Evolutionary conservation across 2,797 vertebrate species (phyloP).

Genomic region (Pseudocheirus occidentalis): DNA sequence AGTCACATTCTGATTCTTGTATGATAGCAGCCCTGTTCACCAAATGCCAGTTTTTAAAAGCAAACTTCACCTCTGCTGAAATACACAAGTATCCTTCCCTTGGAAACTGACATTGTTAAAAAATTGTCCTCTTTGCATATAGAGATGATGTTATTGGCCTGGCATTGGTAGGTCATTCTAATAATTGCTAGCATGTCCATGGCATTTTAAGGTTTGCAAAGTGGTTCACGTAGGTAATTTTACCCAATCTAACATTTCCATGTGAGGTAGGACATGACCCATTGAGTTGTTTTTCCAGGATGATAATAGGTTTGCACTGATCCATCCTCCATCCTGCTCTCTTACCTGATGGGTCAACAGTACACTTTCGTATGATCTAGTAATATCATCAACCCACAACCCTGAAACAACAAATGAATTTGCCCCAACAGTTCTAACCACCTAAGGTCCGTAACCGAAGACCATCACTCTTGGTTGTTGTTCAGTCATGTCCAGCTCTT

Average conservation of each 20-base stretch:
- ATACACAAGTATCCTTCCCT: not conserved
- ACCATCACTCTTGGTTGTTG: no score
- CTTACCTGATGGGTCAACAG: not conserved
- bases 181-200: not conserved
- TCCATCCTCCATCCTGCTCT: not conserved
- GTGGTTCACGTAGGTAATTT: not conserved
- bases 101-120: not conserved
- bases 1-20: not conserved
- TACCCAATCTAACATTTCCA: not conserved
- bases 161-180: not conserved
- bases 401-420: not conserved
- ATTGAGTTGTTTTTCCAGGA: not conserved
- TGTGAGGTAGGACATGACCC: not conserved
- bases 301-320: not conserved
- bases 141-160: not conserved
- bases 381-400: not conserved
- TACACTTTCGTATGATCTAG: not conserved
- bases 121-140: not conserved
- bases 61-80: not conserved
- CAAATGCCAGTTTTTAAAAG: constrained; percentile 40
- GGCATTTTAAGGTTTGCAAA: not conserved
- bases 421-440: not conserved
- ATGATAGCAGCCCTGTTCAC: constrained; percentile 18
- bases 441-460: not conserved
- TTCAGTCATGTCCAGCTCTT: no score